These are phyloP conservation scores for Tetheella fluctuosa DNA, from an alignment of 2,888 invertebrate species.

Conservation along the genomic window DNA sequence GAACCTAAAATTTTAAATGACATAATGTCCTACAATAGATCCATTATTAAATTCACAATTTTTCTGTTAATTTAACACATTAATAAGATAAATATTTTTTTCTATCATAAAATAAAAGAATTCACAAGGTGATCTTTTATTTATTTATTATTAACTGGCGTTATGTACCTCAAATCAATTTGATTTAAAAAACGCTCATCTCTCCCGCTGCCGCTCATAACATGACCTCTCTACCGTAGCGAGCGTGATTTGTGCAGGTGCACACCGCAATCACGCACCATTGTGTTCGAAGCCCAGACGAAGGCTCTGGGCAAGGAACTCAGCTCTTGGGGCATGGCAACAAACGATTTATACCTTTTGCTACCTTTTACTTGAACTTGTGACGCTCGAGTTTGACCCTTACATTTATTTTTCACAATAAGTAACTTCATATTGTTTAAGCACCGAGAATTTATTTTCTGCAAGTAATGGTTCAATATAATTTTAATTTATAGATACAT, in stretches of 20 bases:
- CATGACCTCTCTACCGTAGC: constrained; percentile 36
- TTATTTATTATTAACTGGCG: too few species aligned
- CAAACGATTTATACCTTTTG: background rate
- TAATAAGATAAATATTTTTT: too few species aligned
- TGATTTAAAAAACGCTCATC: background rate
- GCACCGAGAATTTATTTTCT: background rate
- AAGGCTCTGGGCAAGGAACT: constrained; percentile 15
- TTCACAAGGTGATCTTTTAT: too few species aligned
- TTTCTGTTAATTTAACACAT: too few species aligned
- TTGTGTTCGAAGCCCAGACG: constrained; percentile 50
- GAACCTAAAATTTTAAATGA: too few species aligned
- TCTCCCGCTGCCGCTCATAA: constrained; percentile 22
- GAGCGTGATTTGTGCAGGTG: constrained; percentile 73
- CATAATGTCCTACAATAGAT: too few species aligned
- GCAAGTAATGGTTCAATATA: too few species aligned
- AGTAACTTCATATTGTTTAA: background rate
- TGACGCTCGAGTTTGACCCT: background rate
- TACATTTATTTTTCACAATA: background rate
- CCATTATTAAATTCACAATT: too few species aligned
- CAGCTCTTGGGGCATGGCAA: constrained; percentile 3
- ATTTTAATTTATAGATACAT: too few species aligned
- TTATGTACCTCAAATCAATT: too few species aligned
- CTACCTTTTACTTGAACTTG: background rate
- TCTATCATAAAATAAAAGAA: too few species aligned
- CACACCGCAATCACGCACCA: constrained; percentile 72